Base-by-base conservation (phyloP, 2,888 invertebrate species). In the Mactromeris polynyma region DNA sequence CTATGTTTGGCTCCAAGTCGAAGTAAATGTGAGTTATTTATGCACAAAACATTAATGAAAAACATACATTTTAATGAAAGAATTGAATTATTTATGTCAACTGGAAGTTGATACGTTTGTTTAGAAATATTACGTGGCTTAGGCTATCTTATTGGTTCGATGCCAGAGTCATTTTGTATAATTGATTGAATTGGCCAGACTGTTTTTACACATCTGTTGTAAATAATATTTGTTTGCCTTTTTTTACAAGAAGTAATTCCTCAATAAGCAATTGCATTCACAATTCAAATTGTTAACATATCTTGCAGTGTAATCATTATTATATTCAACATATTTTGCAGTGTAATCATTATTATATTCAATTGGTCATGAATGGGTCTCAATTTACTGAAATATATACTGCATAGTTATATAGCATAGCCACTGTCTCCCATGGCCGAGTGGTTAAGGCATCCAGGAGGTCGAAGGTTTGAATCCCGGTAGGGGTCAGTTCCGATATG, bases 121-220 rank as follows among this genome's bases (percentile, higher is more conserved):
- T 19, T 19, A 33, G 31, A 6, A 73, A 36, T 36, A 69, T 33
- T 36, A 73, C 36, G 33, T 33, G 4, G 31, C 2, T 69, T 31
- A 69, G 69, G 7, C 26, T 73, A 17, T 33, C 36, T 73, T 36
- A 36, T 73, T 73, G 73, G 73, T 73, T 33, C 26, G 33, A 19
- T 73, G 73, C 73, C 73, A 73, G 36, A 73, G 73, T 73, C 73
- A 17, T 73, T 19, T 33, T 33, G 73, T 33, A 73, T 73, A 73
- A 73, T 33, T 73, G 73, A 73, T 73, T 33, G 36, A 73, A 73
- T 73, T 36, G 33, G 33, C 73, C 73, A 73, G 73, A 33, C 73
- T 73, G 36, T 31, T 73, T 33, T 73, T 36, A 73, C 73, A 73
- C 73, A 73, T 73, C 36, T 73, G 73, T 73, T 36, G 36, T 73